A percentile compares a stretch with the other conserved stretches of the same genome.
Conservation (phyloP, 2,888 invertebrate genomes). For the Dermolepida albohirtum region DNA sequence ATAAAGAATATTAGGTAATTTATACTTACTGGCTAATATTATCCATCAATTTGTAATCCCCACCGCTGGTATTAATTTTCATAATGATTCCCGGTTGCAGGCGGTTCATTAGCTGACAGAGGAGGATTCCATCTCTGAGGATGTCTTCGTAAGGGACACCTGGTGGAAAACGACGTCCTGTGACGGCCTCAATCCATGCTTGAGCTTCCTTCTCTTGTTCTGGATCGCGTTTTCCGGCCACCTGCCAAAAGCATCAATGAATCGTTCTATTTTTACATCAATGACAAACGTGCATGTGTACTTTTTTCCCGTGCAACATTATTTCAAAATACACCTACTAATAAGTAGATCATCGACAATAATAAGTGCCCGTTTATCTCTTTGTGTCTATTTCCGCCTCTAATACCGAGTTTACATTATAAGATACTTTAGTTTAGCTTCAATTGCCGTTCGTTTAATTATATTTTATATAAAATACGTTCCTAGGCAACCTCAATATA, state of each 20-base stretch:
- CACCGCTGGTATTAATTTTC: conserved; percentile 86
- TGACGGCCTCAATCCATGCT: conserved; percentile 86
- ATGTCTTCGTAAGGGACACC: conserved; percentile 81
- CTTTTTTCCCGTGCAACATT: too few relatives aligned
- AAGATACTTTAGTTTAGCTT: too few relatives aligned
- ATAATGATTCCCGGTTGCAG: conserved; percentile 86
- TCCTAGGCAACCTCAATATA: too few relatives aligned
- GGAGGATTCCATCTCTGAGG: conserved; percentile 84
- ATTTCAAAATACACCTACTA: too few relatives aligned
- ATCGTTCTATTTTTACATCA: conserved; percentile 2
- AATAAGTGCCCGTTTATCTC: too few relatives aligned
- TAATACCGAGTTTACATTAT: too few relatives aligned
- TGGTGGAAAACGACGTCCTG: conserved; percentile 81
- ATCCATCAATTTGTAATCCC: conserved; percentile 97
- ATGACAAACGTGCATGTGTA: not conserved
- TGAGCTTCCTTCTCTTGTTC: conserved; percentile 85
- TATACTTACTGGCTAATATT: conserved; percentile 87
- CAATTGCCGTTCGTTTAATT: too few relatives aligned
- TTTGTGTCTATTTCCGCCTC: too few relatives aligned
- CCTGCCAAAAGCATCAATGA: conserved; percentile 65
- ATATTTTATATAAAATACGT: too few relatives aligned
- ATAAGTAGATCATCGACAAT: too few relatives aligned
- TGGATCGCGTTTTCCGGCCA: conserved; percentile 84
- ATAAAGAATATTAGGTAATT: not conserved
- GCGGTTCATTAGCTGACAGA: conserved; percentile 92